phyloP scores from a whole-genome alignment of 1,140 invertebrate species.

The Octopus sinensis region DNA sequence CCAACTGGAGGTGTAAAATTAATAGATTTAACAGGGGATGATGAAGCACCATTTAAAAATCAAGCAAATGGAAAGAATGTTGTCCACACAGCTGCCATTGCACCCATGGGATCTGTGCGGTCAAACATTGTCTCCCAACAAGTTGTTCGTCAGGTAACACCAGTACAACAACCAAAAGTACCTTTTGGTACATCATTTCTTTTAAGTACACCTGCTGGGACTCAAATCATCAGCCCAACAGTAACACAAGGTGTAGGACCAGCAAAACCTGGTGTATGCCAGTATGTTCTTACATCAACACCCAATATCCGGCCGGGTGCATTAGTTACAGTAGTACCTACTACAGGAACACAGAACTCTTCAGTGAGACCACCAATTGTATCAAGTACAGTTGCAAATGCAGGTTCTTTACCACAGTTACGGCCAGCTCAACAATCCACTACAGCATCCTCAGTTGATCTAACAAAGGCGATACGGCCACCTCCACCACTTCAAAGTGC shows the following conservation, averaged over 20 bases:
- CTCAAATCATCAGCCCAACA: slow-evolving; percentile 26
- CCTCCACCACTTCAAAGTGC: slow-evolving; percentile 19
- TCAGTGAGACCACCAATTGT: neutral
- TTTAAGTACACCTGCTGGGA: slow-evolving; percentile 29
- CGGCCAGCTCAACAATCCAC: neutral
- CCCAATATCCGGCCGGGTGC: slow-evolving; percentile 26
- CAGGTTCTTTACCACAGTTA: neutral
- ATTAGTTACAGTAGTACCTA: slow-evolving; percentile 30
- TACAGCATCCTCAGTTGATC: neutral
- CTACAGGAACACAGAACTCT: slow-evolving; percentile 8
- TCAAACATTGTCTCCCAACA: slow-evolving; percentile 21
- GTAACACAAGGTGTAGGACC: neutral
- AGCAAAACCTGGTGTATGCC: slow-evolving; percentile 24
- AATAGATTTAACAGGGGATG: slow-evolving; percentile 37
- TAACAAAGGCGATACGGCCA: slow-evolving; percentile 11
- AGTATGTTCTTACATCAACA: slow-evolving; percentile 33
- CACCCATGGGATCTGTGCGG: slow-evolving; percentile 1
- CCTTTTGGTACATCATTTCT: slow-evolving; percentile 27
- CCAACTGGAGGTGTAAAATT: slow-evolving; percentile 24
- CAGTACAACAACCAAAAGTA: slow-evolving; percentile 7
- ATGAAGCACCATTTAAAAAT: slow-evolving; percentile 21
- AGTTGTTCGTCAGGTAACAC: slow-evolving; percentile 23
- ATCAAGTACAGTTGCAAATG: neutral
- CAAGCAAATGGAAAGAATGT: neutral
- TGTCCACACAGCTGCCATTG: neutral